phyloP scores from a whole-genome alignment of 2,888 invertebrate species.

The Aporophyla lueneburgensis region DNA sequence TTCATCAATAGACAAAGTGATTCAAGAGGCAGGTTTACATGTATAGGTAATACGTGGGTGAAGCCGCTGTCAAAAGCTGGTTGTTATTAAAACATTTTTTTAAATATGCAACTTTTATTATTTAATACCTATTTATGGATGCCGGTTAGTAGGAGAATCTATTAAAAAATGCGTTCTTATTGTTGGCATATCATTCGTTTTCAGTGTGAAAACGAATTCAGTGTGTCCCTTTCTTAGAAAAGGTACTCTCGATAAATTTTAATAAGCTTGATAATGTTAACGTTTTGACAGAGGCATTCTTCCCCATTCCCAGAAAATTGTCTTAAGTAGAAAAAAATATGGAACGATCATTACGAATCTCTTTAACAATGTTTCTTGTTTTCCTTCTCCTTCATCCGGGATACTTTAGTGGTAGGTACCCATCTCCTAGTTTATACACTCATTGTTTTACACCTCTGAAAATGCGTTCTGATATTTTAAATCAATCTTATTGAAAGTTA shows the following conservation, averaged over 20 bases:
- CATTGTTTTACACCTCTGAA: not conserved
- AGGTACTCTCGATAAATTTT: not conserved
- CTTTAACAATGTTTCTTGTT: not conserved
- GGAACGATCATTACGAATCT: not conserved
- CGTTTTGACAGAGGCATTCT: not conserved
- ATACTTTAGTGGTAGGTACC: not conserved
- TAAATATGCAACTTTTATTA: no score
- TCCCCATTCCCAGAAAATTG: not conserved
- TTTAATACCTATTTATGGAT: no score
- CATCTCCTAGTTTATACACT: not conserved
- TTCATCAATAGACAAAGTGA: no score
- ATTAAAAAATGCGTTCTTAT: not conserved
- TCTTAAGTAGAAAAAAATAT: not conserved
- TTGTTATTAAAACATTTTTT: no score
- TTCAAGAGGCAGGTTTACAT: no score
- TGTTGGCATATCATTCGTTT: no score
- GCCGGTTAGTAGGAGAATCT: no score
- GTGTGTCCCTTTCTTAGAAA: constrained; percentile 23
- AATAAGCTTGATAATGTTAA: constrained; percentile 34
- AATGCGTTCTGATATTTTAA: no score
- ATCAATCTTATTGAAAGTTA: not conserved
- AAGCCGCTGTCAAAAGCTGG: no score
- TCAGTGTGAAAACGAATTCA: no score
- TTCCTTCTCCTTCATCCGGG: not conserved
- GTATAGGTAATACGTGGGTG: no score